These are phyloP conservation scores for Spicauda simplicius DNA, from an alignment of 2,888 invertebrate genomes.

Conservation along the genomic window DNA sequence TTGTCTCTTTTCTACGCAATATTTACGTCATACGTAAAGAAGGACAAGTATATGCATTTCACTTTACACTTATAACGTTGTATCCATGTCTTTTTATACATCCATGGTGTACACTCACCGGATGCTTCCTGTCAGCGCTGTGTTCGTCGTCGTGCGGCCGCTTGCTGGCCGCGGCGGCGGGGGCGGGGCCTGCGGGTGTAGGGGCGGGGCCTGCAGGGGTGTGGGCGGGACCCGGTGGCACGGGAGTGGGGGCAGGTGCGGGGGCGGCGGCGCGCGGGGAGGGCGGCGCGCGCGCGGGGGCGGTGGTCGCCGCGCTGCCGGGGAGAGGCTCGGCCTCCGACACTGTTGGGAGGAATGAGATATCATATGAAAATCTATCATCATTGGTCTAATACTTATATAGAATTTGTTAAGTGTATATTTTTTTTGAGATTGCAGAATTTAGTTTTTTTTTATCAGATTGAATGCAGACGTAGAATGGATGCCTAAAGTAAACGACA, in stretches of 20 bases:
- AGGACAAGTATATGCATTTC: no score
- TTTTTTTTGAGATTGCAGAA: no score
- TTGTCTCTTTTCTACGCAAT: no score
- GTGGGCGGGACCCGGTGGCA: slow-evolving; percentile 33
- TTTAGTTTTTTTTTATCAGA: no score
- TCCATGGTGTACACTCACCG: slow-evolving; percentile 74
- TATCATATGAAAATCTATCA: background rate
- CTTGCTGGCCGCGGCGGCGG: slow-evolving; percentile 53
- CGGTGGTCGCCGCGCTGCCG: slow-evolving; percentile 46
- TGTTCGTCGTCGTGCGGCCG: slow-evolving; percentile 76
- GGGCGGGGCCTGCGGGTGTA: slow-evolving; percentile 46
- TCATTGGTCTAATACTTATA: no score
- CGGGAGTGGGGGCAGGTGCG: slow-evolving; percentile 39
- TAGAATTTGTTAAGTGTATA: no score
- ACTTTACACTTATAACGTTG: no score
- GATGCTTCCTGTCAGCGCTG: slow-evolving; percentile 91
- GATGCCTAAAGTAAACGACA: no score
- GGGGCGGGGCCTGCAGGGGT: slow-evolving; percentile 45
- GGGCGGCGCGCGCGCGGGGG: slow-evolving; percentile 39
- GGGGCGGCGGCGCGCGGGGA: slow-evolving; percentile 48
- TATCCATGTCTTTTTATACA: background rate
- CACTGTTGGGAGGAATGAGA: slow-evolving; percentile 50
- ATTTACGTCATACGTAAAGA: no score
- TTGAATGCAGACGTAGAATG: no score
- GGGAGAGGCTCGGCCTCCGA: slow-evolving; percentile 62